Base-by-base conservation (phyloP, 2,797 vertebrate species). In the Euthynnus affinis region DNA sequence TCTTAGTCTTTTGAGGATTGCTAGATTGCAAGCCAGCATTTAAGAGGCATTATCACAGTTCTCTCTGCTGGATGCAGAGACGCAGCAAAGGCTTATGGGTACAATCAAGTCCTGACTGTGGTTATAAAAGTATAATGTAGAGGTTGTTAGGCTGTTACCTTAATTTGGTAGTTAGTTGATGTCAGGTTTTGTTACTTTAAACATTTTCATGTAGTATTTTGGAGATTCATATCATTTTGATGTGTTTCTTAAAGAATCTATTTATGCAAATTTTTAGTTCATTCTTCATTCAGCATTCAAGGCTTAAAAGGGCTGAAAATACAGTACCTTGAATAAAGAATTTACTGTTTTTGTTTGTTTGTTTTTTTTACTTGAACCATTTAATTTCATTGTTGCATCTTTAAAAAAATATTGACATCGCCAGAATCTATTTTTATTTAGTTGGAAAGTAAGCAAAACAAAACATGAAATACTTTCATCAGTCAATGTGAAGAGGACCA, bases 1-100 rank as follows among this genome's bases (percentile, higher is more conserved):
- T 74, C 62, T 48, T 53, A 42, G 63, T 78, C 77, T 87, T 89
- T 88, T 85, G 76, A 88, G 82, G 76, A 71, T 80, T 79, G 69
- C 79, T 63, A 66, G 77, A 87, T 82, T 77, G 75, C 76, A 75
- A 59, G 49, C 29, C 70, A 70, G 66, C 61, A 29, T 91, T 92
- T 88, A 81, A 76, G 81, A 83, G 78, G 78, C 58, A 71, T 89
- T 85, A 89, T 91, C 70, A 69, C 52, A 65, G 75, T 70, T 74
- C 37, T 70, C 68, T 83, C 69, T 63, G 71, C 73, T 76, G 80
- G 85, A 44, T 57, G 76, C 76, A 51, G 56, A 80, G 57, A 53
- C 62, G 22, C 77, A 56, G 48, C 63, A 74, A 65, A 87, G 51
- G 72, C 71, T 86, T 78, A 71, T 32, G 48, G 79, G 68, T 72